Evolutionary conservation across 2,888 invertebrate genomes (phyloP).

Genomic region (Sarcophaga rosellei): DNA sequence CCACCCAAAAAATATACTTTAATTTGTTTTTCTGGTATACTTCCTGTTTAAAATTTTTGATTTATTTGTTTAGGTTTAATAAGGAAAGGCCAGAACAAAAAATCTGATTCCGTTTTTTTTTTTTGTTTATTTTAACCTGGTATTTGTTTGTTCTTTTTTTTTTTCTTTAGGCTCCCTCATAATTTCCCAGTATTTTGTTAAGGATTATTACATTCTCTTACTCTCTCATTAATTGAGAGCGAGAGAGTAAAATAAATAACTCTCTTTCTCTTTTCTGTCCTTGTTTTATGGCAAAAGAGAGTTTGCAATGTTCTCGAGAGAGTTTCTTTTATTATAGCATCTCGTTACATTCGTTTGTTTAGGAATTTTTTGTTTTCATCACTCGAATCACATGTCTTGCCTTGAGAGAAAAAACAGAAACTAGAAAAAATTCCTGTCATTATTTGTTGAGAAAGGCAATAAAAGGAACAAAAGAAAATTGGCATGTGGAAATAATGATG

Average conservation of each 20-base stretch:
- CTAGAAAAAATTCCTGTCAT: neutral
- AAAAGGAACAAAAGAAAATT: too few relatives aligned
- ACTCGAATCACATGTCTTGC: neutral
- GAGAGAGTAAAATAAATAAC: too few relatives aligned
- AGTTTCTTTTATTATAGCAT: neutral
- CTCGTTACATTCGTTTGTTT: neutral
- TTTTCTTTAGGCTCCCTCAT: neutral
- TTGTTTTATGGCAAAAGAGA: neutral
- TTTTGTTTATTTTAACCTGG: neutral
- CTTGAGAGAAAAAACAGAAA: neutral
- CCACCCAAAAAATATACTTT: neutral
- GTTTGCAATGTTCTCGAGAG: neutral
- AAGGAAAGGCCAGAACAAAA: neutral
- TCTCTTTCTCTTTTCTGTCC: neutral
- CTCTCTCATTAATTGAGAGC: too few relatives aligned
- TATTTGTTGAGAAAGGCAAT: slow-evolving; percentile 14
- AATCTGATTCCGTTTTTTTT: neutral
- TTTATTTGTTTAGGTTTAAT: neutral
- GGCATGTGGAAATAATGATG: too few relatives aligned
- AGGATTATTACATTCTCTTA: neutral
- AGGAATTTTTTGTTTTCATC: neutral
- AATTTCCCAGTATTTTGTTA: neutral
- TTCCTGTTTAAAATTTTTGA: neutral
- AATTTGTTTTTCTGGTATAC: neutral
- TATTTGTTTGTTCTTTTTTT: too few relatives aligned